Base-by-base conservation (phyloP, 2,113 vertebrate genomes). In the Notothenia rossii region DNA sequence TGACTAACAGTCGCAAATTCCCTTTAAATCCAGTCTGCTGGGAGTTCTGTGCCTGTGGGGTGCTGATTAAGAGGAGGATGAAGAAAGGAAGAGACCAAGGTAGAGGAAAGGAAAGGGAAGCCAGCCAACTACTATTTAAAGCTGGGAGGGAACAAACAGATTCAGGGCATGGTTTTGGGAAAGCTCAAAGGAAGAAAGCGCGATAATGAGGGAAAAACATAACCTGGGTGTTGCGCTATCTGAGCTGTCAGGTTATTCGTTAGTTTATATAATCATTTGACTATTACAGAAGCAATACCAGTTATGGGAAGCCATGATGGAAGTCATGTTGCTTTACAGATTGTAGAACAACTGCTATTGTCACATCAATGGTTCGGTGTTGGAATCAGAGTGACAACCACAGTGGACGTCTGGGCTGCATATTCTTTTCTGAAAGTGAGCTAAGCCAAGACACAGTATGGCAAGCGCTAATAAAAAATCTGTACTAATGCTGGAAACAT, bases 11-110 rank as follows among this genome's bases (percentile, higher is more conserved):
- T 96, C 95, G 95, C 95, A 96, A 96, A 96, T 96, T 96, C 95
- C 95, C 95, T 96, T 96, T 96, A 96, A 96, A 96, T 95, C 95
- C 95, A 96, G 95, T 95, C 95, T 96, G 95, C 94, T 96, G 95
- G 91, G 94, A 89, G 91, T 93, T 93, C 91, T 90, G 82, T 86
- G 90, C 85, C 83, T 46, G 83, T 4, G 22, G 79, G 65, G 13
- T 49, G 67, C 63, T 73, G 86, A 64, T 36, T 68, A 67, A 17
- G 83, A 74, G 60, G 63, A 75, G 64, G 64, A 55, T 51, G 59
- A 50, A 51, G 18, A 63, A 77, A 20, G 72, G 61, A 66, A 82
- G 54, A 86, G 49, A 81, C 43, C 10, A 61, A 77, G 14, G 49
- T 17, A 66, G 53, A 43, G 49, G 25, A 48, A 58, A 60, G 25